phyloP scores from a whole-genome alignment of 2,113 vertebrate genomes.

The Nothoprocta perdicaria region DNA sequence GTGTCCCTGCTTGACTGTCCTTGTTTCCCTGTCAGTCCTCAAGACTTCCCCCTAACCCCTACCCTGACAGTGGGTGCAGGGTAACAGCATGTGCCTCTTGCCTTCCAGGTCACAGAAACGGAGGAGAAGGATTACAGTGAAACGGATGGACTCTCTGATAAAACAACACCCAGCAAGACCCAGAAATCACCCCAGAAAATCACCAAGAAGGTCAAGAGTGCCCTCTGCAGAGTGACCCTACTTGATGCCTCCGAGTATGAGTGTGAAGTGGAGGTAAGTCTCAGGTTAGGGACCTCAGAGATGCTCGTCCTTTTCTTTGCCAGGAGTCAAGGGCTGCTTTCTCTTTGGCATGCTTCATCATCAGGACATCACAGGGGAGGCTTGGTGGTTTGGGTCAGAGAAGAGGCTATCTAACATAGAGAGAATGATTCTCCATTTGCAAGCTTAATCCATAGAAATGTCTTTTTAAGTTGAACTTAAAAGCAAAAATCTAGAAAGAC shows the following conservation, averaged over 20 bases:
- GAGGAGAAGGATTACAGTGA: conserved; percentile 82
- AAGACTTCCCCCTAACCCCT: background rate
- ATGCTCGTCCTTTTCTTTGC: background rate
- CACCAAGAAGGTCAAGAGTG: conserved; percentile 89
- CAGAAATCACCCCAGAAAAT: conserved; percentile 94
- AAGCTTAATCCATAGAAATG: background rate
- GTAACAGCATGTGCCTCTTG: background rate
- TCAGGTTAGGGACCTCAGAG: background rate
- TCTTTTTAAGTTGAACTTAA: background rate
- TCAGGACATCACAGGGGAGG: background rate
- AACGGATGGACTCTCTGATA: conserved; percentile 88
- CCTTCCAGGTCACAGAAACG: conserved; percentile 75
- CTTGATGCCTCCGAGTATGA: conserved; percentile 90
- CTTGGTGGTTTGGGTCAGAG: background rate
- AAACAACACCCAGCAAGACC: conserved; percentile 91
- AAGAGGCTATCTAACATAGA: background rate
- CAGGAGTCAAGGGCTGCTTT: too few relatives aligned
- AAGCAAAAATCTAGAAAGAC: background rate
- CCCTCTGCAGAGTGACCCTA: conserved; percentile 90
- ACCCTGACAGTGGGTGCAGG: background rate
- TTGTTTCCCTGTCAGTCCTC: background rate
- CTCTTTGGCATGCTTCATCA: background rate
- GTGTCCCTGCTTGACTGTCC: background rate
- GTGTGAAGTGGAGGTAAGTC: conserved; percentile 90
- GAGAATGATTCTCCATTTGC: background rate